These are phyloP conservation scores for Heliconius ismenius DNA, from an alignment of 2,888 invertebrate species.

Conservation along the genomic window DNA sequence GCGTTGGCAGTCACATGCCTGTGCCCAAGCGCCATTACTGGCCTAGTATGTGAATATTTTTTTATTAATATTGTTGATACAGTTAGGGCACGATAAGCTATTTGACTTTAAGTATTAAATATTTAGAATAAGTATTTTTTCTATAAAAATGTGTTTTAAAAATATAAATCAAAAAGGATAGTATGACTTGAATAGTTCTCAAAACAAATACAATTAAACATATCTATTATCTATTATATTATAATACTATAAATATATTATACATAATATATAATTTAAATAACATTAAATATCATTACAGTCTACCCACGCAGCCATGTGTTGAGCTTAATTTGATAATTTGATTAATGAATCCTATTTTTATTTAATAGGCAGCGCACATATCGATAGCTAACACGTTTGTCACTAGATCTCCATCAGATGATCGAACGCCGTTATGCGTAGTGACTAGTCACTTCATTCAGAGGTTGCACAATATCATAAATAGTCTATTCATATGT, in stretches of 20 bases:
- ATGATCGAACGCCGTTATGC: constrained; percentile 46
- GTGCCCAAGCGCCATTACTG: no score
- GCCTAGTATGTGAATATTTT: no score
- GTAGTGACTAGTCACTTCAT: constrained; percentile 48
- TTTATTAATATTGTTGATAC: no score
- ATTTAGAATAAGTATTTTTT: no score
- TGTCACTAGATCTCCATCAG: constrained; percentile 45
- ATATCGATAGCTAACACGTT: constrained; percentile 47
- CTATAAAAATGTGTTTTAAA: no score
- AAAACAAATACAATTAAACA: neutral
- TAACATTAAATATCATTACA: constrained; percentile 46
- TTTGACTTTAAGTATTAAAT: no score
- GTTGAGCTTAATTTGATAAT: constrained; percentile 59
- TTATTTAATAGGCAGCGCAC: constrained; percentile 54
- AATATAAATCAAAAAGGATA: neutral
- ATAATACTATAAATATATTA: no score
- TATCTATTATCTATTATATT: no score
- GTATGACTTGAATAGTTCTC: neutral
- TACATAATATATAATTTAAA: neutral
- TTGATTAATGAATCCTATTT: constrained; percentile 60
- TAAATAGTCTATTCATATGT: constrained; percentile 54
- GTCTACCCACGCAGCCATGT: constrained; percentile 58
- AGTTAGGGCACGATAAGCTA: no score
- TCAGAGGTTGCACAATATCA: constrained; percentile 51
- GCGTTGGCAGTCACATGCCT: no score